phyloP scores from a whole-genome alignment of 2,888 invertebrate species.

The Pammene aurita region DNA sequence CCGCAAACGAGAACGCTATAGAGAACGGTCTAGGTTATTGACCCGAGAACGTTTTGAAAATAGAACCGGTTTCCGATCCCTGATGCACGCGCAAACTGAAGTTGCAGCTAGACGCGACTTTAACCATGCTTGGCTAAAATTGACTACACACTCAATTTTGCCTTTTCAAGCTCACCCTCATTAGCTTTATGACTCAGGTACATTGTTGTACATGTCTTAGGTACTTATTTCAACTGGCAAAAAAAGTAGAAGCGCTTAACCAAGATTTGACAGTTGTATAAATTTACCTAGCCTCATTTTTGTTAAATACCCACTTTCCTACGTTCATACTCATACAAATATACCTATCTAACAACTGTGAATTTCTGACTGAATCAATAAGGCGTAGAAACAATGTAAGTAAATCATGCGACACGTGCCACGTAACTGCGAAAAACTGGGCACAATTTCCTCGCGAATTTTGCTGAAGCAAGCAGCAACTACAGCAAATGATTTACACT shows the following conservation, averaged over 20 bases:
- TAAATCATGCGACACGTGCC: constrained; percentile 32
- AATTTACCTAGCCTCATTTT: not conserved
- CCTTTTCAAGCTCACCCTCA: constrained; percentile 13
- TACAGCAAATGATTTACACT: not conserved
- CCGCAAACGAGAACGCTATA: no score
- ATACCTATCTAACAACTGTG: not conserved
- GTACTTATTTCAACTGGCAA: not conserved
- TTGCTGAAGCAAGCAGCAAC: not conserved
- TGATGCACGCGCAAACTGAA: constrained; percentile 33
- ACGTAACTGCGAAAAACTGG: constrained; percentile 23
- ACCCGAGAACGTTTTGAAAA: no score
- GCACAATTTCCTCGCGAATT: constrained; percentile 17
- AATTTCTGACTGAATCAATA: not conserved
- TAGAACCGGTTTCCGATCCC: no score
- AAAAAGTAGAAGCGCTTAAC: not conserved
- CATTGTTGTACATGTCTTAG: not conserved
- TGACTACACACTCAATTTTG: constrained; percentile 1
- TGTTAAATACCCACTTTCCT: not conserved
- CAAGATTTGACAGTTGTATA: not conserved
- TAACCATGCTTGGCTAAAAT: constrained; percentile 26
- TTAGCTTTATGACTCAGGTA: constrained; percentile 20
- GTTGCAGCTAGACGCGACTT: constrained; percentile 23
- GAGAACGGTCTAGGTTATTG: no score
- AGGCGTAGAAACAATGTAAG: constrained; percentile 1
- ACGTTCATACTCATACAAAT: not conserved